These are phyloP conservation scores for Callipepla californica DNA, from an alignment of 2,113 vertebrate species.

Conservation along the genomic window DNA sequence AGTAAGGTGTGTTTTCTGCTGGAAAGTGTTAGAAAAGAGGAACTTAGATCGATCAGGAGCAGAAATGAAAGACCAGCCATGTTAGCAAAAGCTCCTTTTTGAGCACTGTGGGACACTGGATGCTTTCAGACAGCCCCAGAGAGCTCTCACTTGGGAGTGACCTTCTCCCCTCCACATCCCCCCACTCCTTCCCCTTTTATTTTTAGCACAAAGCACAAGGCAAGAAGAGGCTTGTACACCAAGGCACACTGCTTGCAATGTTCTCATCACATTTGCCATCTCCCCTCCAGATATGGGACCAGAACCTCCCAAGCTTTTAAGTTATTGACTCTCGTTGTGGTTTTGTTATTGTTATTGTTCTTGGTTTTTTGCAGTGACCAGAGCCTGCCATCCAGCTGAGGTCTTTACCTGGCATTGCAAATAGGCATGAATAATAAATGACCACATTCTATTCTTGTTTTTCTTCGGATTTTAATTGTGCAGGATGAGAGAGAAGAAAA, in stretches of 20 bases:
- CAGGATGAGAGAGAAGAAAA: constrained; percentile 32
- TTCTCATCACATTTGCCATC: neutral
- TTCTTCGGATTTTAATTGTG: constrained; percentile 14
- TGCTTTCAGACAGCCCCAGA: neutral
- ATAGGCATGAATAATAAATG: constrained; percentile 10
- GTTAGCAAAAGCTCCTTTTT: neutral
- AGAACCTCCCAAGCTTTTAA: neutral
- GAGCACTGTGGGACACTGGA: fast-evolving
- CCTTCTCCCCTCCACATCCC: neutral
- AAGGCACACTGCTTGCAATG: neutral
- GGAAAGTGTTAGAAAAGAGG: neutral
- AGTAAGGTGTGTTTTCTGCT: neutral
- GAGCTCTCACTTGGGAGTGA: neutral
- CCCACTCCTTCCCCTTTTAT: neutral
- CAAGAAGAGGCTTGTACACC: neutral
- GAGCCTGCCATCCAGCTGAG: neutral
- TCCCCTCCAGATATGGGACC: neutral
- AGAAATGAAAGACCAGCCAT: neutral
- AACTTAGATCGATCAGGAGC: neutral
- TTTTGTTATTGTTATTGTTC: no score
- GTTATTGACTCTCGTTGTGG: neutral
- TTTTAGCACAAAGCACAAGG: neutral
- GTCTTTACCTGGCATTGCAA: constrained; percentile 39
- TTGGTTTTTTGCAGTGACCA: neutral
- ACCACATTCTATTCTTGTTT: neutral